Conservation (phyloP, 2,797 vertebrate species). For the Leucoraja ocellata region DNA sequence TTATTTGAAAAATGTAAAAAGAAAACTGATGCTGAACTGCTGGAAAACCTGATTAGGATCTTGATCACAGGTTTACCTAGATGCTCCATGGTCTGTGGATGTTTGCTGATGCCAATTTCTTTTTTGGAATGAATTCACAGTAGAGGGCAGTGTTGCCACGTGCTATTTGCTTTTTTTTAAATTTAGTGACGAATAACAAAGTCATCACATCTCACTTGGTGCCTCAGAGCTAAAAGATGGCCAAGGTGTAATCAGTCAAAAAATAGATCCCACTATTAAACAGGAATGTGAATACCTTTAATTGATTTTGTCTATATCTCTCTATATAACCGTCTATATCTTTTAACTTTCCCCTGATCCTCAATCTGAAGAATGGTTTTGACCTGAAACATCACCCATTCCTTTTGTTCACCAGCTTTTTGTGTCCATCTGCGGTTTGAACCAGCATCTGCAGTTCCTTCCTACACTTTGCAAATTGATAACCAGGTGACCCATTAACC, state of each 20-base stretch:
- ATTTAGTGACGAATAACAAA: neutral
- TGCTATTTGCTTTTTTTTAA: neutral
- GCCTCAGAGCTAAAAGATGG: neutral
- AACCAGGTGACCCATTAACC: too few relatives aligned
- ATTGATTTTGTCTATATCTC: too few relatives aligned
- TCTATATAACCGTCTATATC: too few relatives aligned
- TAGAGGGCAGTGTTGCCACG: constrained; percentile 20
- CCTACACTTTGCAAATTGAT: too few relatives aligned
- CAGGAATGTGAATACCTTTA: neutral
- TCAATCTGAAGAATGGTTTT: too few relatives aligned
- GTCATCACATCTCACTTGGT: neutral
- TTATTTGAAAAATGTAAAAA: neutral
- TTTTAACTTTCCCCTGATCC: too few relatives aligned
- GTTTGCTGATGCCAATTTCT: neutral
- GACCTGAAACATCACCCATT: too few relatives aligned
- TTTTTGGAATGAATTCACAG: neutral
- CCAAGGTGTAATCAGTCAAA: neutral
- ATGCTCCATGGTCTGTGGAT: neutral
- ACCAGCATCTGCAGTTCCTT: too few relatives aligned
- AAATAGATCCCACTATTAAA: too few relatives aligned
- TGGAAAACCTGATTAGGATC: neutral
- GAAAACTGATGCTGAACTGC: neutral
- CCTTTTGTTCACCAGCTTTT: too few relatives aligned
- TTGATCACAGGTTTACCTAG: neutral
- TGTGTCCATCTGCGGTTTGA: too few relatives aligned